phyloP scores from a whole-genome alignment of 2,797 vertebrate species.

The Gymnothorax javanicus region DNA sequence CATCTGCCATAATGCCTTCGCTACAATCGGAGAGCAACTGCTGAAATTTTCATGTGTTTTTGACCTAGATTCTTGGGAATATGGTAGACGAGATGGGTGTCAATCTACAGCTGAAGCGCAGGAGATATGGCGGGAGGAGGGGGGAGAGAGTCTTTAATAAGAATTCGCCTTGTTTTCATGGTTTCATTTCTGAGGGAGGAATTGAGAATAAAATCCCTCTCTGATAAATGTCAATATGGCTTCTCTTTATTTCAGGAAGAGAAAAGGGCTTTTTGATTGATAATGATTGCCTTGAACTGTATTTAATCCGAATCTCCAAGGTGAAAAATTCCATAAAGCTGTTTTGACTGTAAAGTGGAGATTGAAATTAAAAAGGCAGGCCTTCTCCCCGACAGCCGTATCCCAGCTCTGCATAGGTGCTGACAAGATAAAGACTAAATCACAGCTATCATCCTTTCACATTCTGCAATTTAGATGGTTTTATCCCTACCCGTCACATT shows the following conservation, averaged over 20 bases:
- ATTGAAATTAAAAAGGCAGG: conserved; percentile 65
- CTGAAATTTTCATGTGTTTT: conserved; percentile 74
- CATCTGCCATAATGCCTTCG: conserved; percentile 55
- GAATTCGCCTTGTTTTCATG: conserved; percentile 52
- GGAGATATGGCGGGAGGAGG: conserved; percentile 34
- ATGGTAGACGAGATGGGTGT: conserved; percentile 56
- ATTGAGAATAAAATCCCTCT: conserved; percentile 11
- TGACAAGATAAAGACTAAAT: conserved; percentile 66
- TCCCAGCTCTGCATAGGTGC: conserved; percentile 58
- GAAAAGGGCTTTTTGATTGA: conserved; percentile 53
- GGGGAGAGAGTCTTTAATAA: conserved; percentile 37
- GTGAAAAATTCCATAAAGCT: conserved; percentile 63
- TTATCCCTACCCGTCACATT: conserved; percentile 49
- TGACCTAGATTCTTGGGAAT: conserved; percentile 72
- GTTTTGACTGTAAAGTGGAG: conserved; percentile 68
- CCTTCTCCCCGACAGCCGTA: conserved; percentile 66
- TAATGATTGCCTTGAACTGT: conserved; percentile 69
- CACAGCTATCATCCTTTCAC: conserved; percentile 62
- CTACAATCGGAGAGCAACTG: conserved; percentile 65
- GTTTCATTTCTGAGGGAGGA: conserved; percentile 14
- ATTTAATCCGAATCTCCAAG: conserved; percentile 68
- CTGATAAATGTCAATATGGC: conserved; percentile 71
- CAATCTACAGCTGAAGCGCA: conserved; percentile 59
- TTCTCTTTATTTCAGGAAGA: conserved; percentile 61
- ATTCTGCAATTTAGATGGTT: conserved; percentile 55